Evolutionary conservation across 2,888 invertebrate genomes (phyloP).

Genomic region (Meandrusa payeni): DNA sequence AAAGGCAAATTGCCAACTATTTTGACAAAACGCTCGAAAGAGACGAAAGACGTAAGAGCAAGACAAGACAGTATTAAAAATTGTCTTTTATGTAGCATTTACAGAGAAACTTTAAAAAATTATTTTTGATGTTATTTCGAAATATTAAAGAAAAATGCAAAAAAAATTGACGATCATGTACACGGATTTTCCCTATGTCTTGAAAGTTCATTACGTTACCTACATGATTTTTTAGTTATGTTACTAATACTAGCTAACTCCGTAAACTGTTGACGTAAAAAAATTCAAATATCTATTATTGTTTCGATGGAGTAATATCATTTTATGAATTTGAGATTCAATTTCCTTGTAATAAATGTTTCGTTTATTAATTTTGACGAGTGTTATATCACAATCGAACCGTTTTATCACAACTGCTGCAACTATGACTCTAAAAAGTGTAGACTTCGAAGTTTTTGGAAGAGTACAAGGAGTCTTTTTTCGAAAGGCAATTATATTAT

Average conservation of each 20-base stretch:
- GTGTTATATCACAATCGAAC: conserved; percentile 38
- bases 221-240: too few relatives aligned
- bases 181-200: too few relatives aligned
- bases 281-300: conserved; percentile 7
- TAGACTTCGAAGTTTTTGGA: conserved; percentile 83
- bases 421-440: conserved; percentile 45
- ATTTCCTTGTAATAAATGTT: conserved; percentile 39
- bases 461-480: conserved; percentile 84
- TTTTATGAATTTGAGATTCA: not conserved
- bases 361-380: conserved; percentile 46
- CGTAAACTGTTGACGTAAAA: not conserved
- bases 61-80: too few relatives aligned
- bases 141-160: too few relatives aligned
- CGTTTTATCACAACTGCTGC: conserved; percentile 28
- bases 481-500: conserved; percentile 71
- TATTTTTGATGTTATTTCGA: too few relatives aligned
- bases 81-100: too few relatives aligned
- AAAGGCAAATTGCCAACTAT: conserved; percentile 7
- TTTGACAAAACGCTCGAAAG: not conserved
- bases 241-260: conserved; percentile 1
- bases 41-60: conserved; percentile 1
- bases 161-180: too few relatives aligned
- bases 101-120: too few relatives aligned
- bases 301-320: not conserved
- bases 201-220: too few relatives aligned